A percentile compares a stretch with the other conserved stretches of the same genome.
phyloP scores from a whole-genome alignment of 2,888 invertebrate species.

The Serripes groenlandicus region DNA sequence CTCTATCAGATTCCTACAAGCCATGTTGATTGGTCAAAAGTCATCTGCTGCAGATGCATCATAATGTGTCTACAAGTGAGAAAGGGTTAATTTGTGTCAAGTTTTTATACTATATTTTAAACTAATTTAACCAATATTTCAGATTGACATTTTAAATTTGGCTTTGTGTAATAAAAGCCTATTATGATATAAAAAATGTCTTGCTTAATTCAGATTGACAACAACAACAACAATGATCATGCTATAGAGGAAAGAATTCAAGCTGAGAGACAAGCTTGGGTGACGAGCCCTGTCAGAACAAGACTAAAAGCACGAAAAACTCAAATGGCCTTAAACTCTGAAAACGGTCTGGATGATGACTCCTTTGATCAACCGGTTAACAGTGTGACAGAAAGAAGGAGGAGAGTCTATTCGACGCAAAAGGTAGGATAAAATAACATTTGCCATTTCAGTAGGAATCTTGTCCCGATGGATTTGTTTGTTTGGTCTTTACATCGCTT shows the following conservation, averaged over 20 bases:
- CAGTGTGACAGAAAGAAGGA: conserved; percentile 12
- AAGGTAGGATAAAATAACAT: not conserved
- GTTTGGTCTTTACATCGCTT: no score
- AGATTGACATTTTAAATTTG: no score
- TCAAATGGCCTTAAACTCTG: conserved; percentile 26
- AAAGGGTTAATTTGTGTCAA: no score
- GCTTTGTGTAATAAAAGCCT: no score
- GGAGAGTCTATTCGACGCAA: not conserved
- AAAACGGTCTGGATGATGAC: not conserved
- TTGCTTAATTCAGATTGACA: not conserved
- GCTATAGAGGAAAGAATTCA: conserved; percentile 10
- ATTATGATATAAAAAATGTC: not conserved
- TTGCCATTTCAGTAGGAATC: no score
- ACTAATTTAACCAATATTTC: no score
- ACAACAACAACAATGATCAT: conserved; percentile 1
- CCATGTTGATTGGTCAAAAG: no score
- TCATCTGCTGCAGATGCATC: no score
- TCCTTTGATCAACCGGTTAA: not conserved
- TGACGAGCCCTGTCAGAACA: conserved; percentile 47
- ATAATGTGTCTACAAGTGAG: no score
- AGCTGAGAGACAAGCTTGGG: conserved; percentile 45
- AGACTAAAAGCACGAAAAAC: conserved; percentile 33
- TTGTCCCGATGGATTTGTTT: no score
- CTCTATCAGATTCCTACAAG: no score
- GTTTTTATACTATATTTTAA: no score